phyloP scores from a whole-genome alignment of 2,797 vertebrate species.

The Carduelis carduelis region DNA sequence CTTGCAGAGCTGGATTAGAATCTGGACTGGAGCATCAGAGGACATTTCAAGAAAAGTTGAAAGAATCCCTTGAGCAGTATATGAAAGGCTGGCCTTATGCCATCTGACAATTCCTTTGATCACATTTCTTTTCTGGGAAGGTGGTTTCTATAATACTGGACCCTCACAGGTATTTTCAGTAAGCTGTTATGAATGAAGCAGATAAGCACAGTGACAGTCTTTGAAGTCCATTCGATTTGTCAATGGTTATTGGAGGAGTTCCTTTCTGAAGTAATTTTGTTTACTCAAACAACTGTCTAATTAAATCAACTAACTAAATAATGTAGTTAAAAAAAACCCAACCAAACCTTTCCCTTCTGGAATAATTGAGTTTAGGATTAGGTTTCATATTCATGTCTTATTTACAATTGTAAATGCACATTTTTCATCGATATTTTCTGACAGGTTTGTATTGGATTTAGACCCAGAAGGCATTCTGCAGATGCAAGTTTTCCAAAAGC shows the following conservation, averaged over 20 bases:
- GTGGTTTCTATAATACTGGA: not conserved
- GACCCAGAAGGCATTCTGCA: conserved; percentile 64
- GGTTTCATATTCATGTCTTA: conserved; percentile 58
- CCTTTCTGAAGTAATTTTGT: conserved; percentile 37
- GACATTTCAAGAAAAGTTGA: conserved; percentile 5
- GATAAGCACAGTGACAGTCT: conserved; percentile 17
- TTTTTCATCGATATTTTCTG: conserved; percentile 70
- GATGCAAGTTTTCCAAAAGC: conserved; percentile 50
- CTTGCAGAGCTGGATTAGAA: not conserved
- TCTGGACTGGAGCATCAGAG: not conserved
- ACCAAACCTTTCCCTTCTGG: not conserved
- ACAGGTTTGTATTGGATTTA: conserved; percentile 68
- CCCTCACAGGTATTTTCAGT: conserved; percentile 52
- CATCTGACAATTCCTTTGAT: conserved; percentile 33
- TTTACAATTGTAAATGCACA: conserved; percentile 63
- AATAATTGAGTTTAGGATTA: conserved; percentile 52
- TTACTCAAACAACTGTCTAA: conserved; percentile 38
- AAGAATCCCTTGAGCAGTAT: not conserved
- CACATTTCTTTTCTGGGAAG: conserved; percentile 8
- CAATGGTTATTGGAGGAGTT: not conserved
- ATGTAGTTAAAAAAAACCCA: fast-evolving
- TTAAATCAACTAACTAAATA: conserved; percentile 59
- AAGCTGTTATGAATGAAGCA: conserved; percentile 6
- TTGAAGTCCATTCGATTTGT: conserved; percentile 41
- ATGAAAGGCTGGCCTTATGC: not conserved